A percentile compares a stretch with the other conserved stretches of the same genome.
Conservation (phyloP, 2,797 vertebrate species). For the Chrysocyon brachyurus region DNA sequence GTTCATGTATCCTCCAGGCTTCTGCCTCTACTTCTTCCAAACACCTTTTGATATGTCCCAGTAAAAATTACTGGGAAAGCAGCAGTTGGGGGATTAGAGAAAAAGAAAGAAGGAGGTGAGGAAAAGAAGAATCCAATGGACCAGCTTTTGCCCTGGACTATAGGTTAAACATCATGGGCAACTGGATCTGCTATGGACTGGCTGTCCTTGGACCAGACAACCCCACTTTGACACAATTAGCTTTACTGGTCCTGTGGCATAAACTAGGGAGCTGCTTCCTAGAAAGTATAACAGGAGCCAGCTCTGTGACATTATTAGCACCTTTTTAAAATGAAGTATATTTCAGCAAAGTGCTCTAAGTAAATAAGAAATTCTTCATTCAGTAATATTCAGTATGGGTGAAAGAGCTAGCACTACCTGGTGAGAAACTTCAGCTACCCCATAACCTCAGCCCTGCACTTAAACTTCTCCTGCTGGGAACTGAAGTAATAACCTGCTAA, state of each 20-base stretch:
- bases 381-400: background rate
- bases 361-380: background rate
- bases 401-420: background rate
- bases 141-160: background rate
- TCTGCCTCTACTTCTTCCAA: background rate
- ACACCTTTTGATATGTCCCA: background rate
- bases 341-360: background rate
- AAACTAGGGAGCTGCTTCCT: background rate
- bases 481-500: background rate
- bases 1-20: background rate
- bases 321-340: background rate
- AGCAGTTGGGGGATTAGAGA: background rate
- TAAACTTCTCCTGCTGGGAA: background rate
- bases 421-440: background rate
- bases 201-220: no score
- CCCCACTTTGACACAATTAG: background rate
- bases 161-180: background rate
- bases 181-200: fast-evolving
- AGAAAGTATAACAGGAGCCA: background rate
- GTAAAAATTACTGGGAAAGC: background rate
- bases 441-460: background rate
- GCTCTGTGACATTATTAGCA: background rate
- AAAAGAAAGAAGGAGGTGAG: background rate
- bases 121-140: background rate
- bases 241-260: background rate